Conservation (phyloP, 2,888 invertebrate species). For the Rhaphigaster nebulosa region DNA sequence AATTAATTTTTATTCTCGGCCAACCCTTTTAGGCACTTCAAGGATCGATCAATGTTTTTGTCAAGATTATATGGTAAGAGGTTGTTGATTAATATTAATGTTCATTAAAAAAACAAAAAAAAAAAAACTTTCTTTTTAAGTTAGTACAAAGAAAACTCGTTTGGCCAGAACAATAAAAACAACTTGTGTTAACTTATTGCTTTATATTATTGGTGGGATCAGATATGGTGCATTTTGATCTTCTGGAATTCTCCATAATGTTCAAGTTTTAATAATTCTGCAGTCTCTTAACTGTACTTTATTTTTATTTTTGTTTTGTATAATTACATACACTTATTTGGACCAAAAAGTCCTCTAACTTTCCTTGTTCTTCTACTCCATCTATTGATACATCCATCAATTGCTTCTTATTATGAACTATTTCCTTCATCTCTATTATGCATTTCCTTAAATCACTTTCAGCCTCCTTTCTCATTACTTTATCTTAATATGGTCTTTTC, state of each 20-base stretch:
- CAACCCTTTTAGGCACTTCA: too few species aligned
- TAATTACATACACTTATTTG: neutral
- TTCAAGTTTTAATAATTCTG: neutral
- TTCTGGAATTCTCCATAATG: neutral
- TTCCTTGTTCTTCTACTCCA: neutral
- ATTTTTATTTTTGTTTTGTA: neutral
- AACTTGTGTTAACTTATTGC: too few species aligned
- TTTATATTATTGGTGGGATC: too few species aligned
- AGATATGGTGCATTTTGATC: too few species aligned
- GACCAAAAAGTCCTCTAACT: neutral
- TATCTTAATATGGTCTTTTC: neutral
- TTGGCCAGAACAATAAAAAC: too few species aligned
- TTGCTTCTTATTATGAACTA: neutral
- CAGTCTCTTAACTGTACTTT: neutral
- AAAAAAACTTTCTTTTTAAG: too few species aligned
- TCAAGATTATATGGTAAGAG: neutral
- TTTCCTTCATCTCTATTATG: neutral
- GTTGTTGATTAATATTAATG: neutral
- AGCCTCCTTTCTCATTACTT: neutral
- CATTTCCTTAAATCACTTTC: neutral
- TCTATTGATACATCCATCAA: neutral
- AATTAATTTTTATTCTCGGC: too few species aligned
- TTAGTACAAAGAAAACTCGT: too few species aligned
- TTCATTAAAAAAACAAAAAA: too few species aligned
- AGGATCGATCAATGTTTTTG: too few species aligned